Conservation (phyloP, 2,888 invertebrate genomes). For the Leucania comma region DNA sequence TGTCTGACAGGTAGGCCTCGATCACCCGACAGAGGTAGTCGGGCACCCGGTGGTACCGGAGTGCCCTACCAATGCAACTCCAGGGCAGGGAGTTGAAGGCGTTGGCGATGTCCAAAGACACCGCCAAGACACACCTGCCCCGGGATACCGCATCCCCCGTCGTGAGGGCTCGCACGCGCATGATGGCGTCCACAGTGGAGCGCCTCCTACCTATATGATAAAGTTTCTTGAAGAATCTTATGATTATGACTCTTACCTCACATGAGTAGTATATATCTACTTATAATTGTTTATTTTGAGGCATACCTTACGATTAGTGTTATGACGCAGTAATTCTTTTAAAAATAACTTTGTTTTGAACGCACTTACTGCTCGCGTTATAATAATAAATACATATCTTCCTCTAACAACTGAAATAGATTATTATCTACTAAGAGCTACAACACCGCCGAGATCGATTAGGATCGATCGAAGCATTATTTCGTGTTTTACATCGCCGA, state of each 20-base stretch:
- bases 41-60: too few species aligned
- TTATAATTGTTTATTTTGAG: constrained; percentile 6
- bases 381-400: constrained; percentile 46
- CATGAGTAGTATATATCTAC: neutral
- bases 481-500: constrained; percentile 8
- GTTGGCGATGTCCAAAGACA: too few species aligned
- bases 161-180: too few species aligned
- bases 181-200: too few species aligned
- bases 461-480: constrained; percentile 10
- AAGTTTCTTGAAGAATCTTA: neutral
- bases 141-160: too few species aligned
- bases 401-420: constrained; percentile 35
- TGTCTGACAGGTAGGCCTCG: too few species aligned
- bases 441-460: constrained; percentile 14
- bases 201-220: too few species aligned
- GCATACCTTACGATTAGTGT: constrained; percentile 6
- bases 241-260: neutral
- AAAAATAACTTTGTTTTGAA: constrained; percentile 27
- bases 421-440: constrained; percentile 29
- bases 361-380: constrained; percentile 21
- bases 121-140: too few species aligned
- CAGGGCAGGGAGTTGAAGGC: too few species aligned
- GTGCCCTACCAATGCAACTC: too few species aligned
- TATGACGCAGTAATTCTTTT: constrained; percentile 36
- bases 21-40: too few species aligned